Evolutionary conservation across 2,113 vertebrate genomes (phyloP).

Genomic region (Myrmophylax atrothorax): DNA sequence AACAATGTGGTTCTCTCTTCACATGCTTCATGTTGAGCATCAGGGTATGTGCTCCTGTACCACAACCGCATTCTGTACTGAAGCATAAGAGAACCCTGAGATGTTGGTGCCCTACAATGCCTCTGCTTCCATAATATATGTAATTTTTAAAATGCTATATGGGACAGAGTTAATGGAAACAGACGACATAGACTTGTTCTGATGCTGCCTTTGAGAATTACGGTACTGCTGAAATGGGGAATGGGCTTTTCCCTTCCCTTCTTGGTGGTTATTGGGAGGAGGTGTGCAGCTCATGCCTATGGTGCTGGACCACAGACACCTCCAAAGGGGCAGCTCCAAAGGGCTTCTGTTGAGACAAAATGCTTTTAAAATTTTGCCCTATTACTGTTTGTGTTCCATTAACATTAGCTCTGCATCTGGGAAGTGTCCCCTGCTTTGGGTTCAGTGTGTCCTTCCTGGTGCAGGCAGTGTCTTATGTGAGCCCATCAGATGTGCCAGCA

Average conservation of each 20-base stretch:
- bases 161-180: not conserved
- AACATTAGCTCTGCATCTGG: not conserved
- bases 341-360: not conserved
- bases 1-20: not conserved
- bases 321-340: not conserved
- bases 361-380: not conserved
- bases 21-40: not conserved
- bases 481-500: not conserved
- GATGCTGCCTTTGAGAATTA: not conserved
- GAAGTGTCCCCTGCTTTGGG: not conserved
- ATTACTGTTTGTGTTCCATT: not conserved
- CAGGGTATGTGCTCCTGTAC: rapidly evolving
- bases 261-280: not conserved
- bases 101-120: too few relatives aligned
- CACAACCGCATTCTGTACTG: rapidly evolving
- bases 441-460: not conserved
- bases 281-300: not conserved
- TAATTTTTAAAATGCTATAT: rapidly evolving
- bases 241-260: not conserved
- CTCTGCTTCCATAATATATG: not conserved
- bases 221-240: not conserved
- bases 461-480: not conserved
- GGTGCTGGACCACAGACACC: not conserved
- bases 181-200: not conserved
- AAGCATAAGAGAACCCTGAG: not conserved